Conservation (phyloP, 2,797 vertebrate species). For the Babyrousa celebensis region DNA sequence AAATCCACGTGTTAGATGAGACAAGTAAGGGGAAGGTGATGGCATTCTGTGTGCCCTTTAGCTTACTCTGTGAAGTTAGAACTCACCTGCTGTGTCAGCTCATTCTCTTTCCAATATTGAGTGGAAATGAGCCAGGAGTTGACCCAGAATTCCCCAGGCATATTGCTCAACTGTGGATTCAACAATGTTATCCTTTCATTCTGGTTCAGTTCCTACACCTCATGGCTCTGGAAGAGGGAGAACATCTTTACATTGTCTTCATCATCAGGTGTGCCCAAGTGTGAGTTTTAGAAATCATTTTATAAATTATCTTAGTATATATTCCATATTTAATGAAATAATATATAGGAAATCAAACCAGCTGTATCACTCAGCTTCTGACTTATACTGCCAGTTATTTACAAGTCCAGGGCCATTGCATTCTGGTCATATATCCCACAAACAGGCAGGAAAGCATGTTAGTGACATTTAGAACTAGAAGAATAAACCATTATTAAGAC, state of each 20-base stretch:
- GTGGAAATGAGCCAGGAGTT: not conserved
- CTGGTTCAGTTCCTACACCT: not conserved
- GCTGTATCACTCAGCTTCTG: not conserved
- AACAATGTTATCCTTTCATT: not conserved
- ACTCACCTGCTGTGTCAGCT: not conserved
- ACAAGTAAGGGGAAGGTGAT: not conserved
- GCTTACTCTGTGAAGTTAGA: not conserved
- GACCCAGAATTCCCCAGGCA: not conserved
- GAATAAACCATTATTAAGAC: not conserved
- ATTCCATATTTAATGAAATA: slow-evolving; percentile 37
- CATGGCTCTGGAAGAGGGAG: not conserved
- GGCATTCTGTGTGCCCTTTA: not conserved
- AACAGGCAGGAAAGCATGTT: not conserved
- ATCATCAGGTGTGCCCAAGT: not conserved
- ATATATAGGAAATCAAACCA: slow-evolving; percentile 1
- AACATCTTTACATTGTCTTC: not conserved
- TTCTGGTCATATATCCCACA: not conserved
- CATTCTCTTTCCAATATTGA: not conserved
- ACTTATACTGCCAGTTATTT: not conserved
- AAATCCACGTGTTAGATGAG: not conserved
- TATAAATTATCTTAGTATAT: not conserved
- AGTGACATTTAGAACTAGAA: not conserved
- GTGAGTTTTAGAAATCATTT: not conserved
- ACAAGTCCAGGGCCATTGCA: not conserved
- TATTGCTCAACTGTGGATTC: not conserved